These are phyloP conservation scores for Rhynchonycteris naso DNA, from an alignment of 2,797 vertebrate species.

Conservation along the genomic window DNA sequence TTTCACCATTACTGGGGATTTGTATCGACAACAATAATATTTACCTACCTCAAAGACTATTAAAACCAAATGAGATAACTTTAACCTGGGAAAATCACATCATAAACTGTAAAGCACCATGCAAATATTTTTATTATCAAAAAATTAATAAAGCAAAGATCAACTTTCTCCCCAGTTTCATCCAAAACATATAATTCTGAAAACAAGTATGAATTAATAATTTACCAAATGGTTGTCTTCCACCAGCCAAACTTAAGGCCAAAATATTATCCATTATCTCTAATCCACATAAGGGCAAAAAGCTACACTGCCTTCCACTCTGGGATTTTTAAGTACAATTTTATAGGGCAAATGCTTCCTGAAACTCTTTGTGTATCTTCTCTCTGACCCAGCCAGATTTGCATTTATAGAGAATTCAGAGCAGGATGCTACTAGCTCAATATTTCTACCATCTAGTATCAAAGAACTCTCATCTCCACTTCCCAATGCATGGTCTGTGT, in stretches of 20 bases:
- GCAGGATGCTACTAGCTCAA: conserved; percentile 27
- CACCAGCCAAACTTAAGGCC: neutral
- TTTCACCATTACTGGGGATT: conserved; percentile 25
- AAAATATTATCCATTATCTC: conserved; percentile 18
- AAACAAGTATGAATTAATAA: conserved; percentile 23
- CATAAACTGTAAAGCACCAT: neutral
- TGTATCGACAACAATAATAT: neutral
- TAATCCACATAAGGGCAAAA: neutral
- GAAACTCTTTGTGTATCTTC: conserved; percentile 9
- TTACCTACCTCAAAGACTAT: neutral
- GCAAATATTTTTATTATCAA: conserved; percentile 9
- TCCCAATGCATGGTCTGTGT: conserved; percentile 8
- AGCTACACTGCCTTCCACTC: neutral
- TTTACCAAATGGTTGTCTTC: conserved; percentile 47
- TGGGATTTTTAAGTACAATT: conserved; percentile 52
- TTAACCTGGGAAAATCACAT: neutral
- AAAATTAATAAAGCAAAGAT: conserved; percentile 47
- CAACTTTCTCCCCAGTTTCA: neutral
- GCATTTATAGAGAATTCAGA: conserved; percentile 65
- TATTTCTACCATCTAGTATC: conserved; percentile 37
- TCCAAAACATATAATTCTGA: neutral
- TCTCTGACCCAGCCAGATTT: conserved; percentile 26
- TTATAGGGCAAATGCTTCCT: conserved; percentile 26
- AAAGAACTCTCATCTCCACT: conserved; percentile 54
- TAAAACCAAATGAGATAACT: conserved; percentile 44